Evolutionary conservation across 2,888 invertebrate genomes (phyloP).

Genomic region (Diplolepis rosae): DNA sequence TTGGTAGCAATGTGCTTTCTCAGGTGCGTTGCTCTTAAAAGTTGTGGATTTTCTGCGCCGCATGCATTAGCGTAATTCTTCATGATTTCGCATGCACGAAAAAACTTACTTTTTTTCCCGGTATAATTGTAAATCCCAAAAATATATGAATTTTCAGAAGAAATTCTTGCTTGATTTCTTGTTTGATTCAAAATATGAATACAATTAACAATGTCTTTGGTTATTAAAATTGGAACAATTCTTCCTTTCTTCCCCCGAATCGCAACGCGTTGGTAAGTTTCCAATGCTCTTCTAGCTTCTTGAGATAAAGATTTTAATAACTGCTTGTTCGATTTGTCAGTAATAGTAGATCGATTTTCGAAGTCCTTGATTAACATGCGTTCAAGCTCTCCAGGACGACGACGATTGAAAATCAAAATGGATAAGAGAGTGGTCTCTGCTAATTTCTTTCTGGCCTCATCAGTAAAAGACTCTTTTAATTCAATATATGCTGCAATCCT

Average conservation of each 20-base stretch:
- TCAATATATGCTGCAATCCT: background rate
- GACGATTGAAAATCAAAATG: constrained; percentile 33
- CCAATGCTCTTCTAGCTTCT: constrained; percentile 23
- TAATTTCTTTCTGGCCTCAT: background rate
- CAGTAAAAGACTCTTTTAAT: background rate
- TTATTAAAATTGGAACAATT: constrained; percentile 41
- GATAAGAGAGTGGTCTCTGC: constrained; percentile 31
- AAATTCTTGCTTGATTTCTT: constrained; percentile 25
- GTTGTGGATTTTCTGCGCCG: constrained; percentile 45
- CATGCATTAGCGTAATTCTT: constrained; percentile 45
- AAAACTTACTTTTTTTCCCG: constrained; percentile 21
- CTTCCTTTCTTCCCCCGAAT: constrained; percentile 44
- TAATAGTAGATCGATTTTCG: constrained; percentile 14
- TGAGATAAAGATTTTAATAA: constrained; percentile 23
- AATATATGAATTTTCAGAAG: constrained; percentile 33
- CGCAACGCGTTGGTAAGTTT: constrained; percentile 35
- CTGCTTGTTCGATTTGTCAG: background rate
- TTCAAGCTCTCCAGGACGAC: constrained; percentile 34
- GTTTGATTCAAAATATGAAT: constrained; percentile 22
- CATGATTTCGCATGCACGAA: constrained; percentile 44
- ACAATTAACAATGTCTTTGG: constrained; percentile 34
- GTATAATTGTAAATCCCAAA: constrained; percentile 25
- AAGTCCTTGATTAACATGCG: constrained; percentile 27
- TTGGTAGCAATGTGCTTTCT: constrained; percentile 52
- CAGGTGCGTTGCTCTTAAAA: constrained; percentile 46